A percentile compares a stretch with the other conserved stretches of the same genome.
phyloP scores from a whole-genome alignment of 2,888 invertebrate genomes.

The Opisthograptis luteolata region DNA sequence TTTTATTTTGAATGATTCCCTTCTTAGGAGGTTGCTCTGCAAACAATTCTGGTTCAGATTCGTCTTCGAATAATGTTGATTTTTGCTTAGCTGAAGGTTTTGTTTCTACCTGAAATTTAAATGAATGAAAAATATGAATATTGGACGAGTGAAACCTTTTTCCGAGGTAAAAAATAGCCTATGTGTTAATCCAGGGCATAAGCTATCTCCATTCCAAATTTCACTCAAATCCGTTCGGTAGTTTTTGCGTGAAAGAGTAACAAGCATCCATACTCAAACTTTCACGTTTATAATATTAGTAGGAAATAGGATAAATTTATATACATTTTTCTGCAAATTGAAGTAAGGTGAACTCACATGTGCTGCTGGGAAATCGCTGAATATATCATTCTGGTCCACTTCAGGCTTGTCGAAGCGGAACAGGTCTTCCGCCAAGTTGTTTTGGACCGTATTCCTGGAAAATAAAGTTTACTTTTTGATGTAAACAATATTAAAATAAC shows the following conservation, averaged over 20 bases:
- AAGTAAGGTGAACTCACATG: constrained; percentile 41
- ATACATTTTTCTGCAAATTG: no score
- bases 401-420: constrained; percentile 39
- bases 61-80: constrained; percentile 48
- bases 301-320: no score
- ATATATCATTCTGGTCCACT: constrained; percentile 34
- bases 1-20: constrained; percentile 2
- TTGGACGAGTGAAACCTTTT: no score
- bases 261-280: no score
- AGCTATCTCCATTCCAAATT: no score
- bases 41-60: constrained; percentile 53
- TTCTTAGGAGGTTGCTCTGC: constrained; percentile 29
- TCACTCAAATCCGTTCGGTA: no score
- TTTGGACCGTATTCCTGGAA: constrained; percentile 6
- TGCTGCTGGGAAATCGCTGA: constrained; percentile 37
- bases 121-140: no score
- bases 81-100: constrained; percentile 38
- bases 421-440: constrained; percentile 45
- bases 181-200: no score
- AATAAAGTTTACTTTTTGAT: background rate
- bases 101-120: constrained; percentile 33
- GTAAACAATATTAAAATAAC: background rate
- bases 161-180: no score
- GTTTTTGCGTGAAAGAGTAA: no score
- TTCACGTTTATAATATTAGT: no score